Evolutionary conservation across 2,797 vertebrate species (phyloP), one percentile per base, ranked within the genome.

Genomic region (Paramormyrops hopkinsi): DNA sequence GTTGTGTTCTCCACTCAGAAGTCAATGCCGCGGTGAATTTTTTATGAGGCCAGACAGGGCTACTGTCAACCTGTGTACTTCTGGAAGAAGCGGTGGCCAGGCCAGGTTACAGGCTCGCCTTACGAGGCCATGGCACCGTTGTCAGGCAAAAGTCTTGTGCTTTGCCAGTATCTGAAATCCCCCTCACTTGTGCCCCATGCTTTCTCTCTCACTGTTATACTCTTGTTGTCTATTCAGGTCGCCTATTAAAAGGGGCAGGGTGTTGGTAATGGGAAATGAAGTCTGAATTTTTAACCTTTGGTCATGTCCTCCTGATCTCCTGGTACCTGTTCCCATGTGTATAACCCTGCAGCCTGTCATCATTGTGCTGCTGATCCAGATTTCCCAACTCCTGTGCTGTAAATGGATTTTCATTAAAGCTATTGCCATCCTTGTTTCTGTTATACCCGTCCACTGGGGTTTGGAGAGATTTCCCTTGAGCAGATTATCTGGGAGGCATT

Each of bases 41-140:
- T 95, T 94, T 93, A 95, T 90, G 89, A 76, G 89, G 91, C 91
- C 92, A 94, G 91, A 94, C 92, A 92, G 94, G 93, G 92, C 92
- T 91, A 89, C 86, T 89, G 29, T 53, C 41, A 90, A 90, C 92
- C 90, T 95, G 94, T 95, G 92, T 93, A 89, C 29, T 86, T 90
- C 6, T 92, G 91, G 91, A 92, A 90, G 89, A 91, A 89, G 86
- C 91, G 85, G 88, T 92, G 89, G 87, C 59, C 86, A 53, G 88
- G 91, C 94, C 89, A 73, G 91, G 92, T 95, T 93, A 94, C 93
- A 37, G 89, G 90, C 17, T 92, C 62, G 87, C 29, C 90, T 92
- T 88, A 91, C 90, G 90, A 90, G 86, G 50, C 84, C 22, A 86
- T n/a, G 17, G 12, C 25, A 51, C 22, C 48, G 2, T 46, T 46